Base-by-base conservation (phyloP, 2,113 vertebrate species). In the Plotosus lineatus region DNA sequence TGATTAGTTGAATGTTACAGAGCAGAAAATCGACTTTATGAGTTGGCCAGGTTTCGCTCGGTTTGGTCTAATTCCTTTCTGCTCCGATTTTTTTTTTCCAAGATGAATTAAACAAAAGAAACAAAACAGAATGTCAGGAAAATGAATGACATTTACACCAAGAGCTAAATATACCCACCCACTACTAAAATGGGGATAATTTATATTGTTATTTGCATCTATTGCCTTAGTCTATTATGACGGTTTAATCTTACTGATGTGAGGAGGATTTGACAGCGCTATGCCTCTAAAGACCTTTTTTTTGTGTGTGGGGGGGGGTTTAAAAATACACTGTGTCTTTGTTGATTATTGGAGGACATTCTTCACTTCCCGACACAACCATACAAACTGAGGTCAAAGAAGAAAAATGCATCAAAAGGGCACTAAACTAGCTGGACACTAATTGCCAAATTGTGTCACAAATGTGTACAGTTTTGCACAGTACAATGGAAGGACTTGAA, bases 221-320 rank as follows among this genome's bases (percentile, higher is more conserved):
- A 91, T 89, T 87, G 90, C 89, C 89, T 90, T 91, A 91, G 86
- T 88, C 75, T 82, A 83, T 88, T 82, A 82, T 63, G 72, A 84
- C 81, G 82, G 78, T 85, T 87, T 68, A 73, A 75, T 79, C 65
- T 81, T 79, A 89, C 77, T 80, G 87, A 85, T 89, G 89, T 83
- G 90, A 82, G 79, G 78, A 83, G 56, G 84, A 86, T 83, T 44
- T 80, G 86, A 88, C 69, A 85, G 72, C 83, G 58, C 61, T 78
- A 87, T 90, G 78, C 87, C 81, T 88, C 73, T 87, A 81, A 78
- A 85, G 68, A 86, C 83, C 68, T 83, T 51, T 11, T 19, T 83
- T 51, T 11, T 19, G 8, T 3, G 1, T 1, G 9, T 44, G 4
- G 6, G 3, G n/a, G 42, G 28, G n/a, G 42, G n/a, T 82, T 66